Conservation (phyloP, 1,140 invertebrate genomes). For the Copidosoma floridanum region DNA sequence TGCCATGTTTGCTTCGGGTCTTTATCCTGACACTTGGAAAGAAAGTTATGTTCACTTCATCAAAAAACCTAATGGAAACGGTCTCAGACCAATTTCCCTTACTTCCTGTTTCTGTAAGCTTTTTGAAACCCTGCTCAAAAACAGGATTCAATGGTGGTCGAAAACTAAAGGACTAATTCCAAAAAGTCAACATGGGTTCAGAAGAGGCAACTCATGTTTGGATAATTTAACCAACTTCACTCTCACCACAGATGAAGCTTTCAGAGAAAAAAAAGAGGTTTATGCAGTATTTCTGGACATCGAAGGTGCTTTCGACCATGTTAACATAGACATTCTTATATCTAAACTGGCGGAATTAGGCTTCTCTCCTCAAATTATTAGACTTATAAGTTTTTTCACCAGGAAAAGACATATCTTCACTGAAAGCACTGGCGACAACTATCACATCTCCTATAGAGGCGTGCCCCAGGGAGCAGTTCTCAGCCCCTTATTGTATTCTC, state of each 20-base stretch:
- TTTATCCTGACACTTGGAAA: neutral
- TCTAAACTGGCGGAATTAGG: conserved; percentile 13
- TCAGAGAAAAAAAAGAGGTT: neutral
- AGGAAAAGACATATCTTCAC: conserved; percentile 3
- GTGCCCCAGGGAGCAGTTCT: conserved; percentile 31
- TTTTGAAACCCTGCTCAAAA: neutral
- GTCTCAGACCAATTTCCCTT: neutral
- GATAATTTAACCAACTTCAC: conserved; percentile 1
- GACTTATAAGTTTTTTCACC: conserved; percentile 15
- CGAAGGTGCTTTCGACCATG: conserved; percentile 15
- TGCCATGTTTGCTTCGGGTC: neutral
- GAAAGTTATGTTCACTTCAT: neutral
- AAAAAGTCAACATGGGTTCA: neutral
- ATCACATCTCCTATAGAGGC: conserved; percentile 3
- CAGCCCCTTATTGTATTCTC: conserved; percentile 20
- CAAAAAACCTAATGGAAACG: neutral
- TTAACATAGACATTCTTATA: conserved; percentile 7
- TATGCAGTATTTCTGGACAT: conserved; percentile 14
- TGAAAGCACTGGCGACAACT: neutral
- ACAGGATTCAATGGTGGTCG: neutral
- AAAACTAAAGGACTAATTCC: neutral
- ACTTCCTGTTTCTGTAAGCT: neutral
- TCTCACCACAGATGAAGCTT: neutral
- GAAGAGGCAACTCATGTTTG: neutral
- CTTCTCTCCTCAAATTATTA: neutral